Conservation (phyloP, 1,140 invertebrate species). For the Pseudobourletiella spinata region DNA sequence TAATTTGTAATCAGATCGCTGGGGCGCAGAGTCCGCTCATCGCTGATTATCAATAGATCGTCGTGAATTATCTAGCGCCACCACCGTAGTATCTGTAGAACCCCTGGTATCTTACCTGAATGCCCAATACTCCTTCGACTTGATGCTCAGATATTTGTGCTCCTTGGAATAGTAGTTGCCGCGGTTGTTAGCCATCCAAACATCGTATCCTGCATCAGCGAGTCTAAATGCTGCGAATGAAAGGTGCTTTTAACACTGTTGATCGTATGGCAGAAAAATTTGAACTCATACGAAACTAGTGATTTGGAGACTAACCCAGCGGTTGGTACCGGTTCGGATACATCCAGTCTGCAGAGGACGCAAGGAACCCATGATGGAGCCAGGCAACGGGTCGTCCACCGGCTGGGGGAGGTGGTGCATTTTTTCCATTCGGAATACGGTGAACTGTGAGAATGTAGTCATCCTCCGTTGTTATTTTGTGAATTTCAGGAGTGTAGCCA, state of each 20-base stretch:
- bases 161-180: not conserved
- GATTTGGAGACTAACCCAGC: slow-evolving; percentile 27
- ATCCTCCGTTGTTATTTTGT: slow-evolving; percentile 44
- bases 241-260: not conserved
- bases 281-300: not conserved
- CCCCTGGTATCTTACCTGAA: too few relatives aligned
- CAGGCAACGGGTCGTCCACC: slow-evolving; percentile 46
- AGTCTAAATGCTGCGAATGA: slow-evolving; percentile 40
- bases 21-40: too few relatives aligned
- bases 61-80: too few relatives aligned
- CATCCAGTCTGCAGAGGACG: slow-evolving; percentile 56
- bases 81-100: too few relatives aligned
- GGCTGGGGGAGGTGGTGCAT: slow-evolving; percentile 30
- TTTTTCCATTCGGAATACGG: slow-evolving; percentile 40
- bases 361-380: slow-evolving; percentile 60
- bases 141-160: not conserved
- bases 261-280: not conserved
- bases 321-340: slow-evolving; percentile 52
- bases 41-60: too few relatives aligned
- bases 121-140: not conserved
- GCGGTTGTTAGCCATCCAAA: slow-evolving; percentile 46
- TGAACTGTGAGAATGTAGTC: slow-evolving; percentile 47
- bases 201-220: too few relatives aligned
- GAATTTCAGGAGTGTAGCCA: too few relatives aligned
- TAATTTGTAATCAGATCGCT: too few relatives aligned